phyloP scores from a whole-genome alignment of 2,888 invertebrate genomes.

The Chrysotoxum bicinctum region DNA sequence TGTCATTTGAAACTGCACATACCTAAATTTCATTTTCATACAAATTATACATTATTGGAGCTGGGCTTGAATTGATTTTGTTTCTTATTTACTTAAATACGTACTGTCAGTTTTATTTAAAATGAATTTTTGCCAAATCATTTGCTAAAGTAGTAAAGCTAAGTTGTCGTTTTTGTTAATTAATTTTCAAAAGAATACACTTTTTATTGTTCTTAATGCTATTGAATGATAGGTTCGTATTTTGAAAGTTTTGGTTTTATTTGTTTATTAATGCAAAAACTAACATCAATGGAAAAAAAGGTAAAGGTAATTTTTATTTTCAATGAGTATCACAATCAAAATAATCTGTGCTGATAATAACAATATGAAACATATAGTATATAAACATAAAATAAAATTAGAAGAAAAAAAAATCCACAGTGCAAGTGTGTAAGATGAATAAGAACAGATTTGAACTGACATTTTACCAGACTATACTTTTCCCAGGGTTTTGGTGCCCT shows the following conservation, averaged over 20 bases:
- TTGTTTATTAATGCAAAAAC: background rate
- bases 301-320: background rate
- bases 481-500: too few relatives aligned
- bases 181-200: background rate
- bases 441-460: too few relatives aligned
- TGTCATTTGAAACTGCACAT: constrained; percentile 12
- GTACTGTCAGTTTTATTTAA: background rate
- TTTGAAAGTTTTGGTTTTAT: background rate
- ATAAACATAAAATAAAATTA: too few relatives aligned
- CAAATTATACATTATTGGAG: constrained; percentile 22
- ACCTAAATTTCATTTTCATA: constrained; percentile 43
- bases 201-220: background rate
- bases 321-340: background rate
- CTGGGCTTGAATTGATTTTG: constrained; percentile 28
- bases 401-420: too few relatives aligned
- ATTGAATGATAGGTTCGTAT: background rate
- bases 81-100: constrained; percentile 4
- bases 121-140: constrained; percentile 14
- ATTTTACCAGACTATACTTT: too few relatives aligned
- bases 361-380: background rate
- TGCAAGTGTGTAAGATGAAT: too few relatives aligned
- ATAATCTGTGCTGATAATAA: background rate
- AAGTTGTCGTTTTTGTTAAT: constrained; percentile 8
- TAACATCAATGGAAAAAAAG: background rate
- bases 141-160: constrained; percentile 39